Base-by-base conservation (phyloP, 2,888 invertebrate genomes). In the Hirtodrosophila duncani region DNA sequence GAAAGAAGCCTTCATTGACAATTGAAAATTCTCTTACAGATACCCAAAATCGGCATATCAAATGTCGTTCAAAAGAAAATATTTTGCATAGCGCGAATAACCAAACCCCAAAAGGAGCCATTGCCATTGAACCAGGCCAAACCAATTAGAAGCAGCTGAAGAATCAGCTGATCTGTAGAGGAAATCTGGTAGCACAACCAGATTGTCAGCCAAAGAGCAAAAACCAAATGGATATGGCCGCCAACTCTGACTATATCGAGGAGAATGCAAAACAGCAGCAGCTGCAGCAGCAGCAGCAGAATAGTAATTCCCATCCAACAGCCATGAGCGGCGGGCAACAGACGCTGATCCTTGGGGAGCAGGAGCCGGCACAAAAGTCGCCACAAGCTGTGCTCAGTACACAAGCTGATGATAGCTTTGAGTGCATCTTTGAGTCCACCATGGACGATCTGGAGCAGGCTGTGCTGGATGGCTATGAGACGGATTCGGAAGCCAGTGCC, bases 381-480 rank as follows among this genome's bases (percentile, higher is more conserved):
- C 23, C 37, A 39, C 45, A 17, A 7, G 7, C 31, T 27, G 20
- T 46, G 8, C 24, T 23, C 50, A 17, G 11, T 20, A 33, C 31
- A 11, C 46, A 13, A 30, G 82, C 74, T n/a, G 83, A 79, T 34
- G 85, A 86, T 44, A 78, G 81, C n/a, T 87, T 86, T 39, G 87
- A 87, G 53, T 74, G 79, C 37, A 72, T 72, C 11, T 86, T 87
- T 36, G 86, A 86, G 23, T 82, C 81, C 7, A 86, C 86, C n/a
- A 86, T 87, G 85, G 84, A 80, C 24, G 82, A 84, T 51, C 49
- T 87, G 56, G 87, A 87, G 42, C 77, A 81, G 30, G 72, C 63
- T 8, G 63, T 59, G 31, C 42, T 53, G 6, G 85, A 87, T 58
- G 85, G 84, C 45, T 86, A 86, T 24, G 86, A 87, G 41, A 70